Evolutionary conservation across 1,140 invertebrate species (phyloP).

Genomic region (Tigriopus japonicus): DNA sequence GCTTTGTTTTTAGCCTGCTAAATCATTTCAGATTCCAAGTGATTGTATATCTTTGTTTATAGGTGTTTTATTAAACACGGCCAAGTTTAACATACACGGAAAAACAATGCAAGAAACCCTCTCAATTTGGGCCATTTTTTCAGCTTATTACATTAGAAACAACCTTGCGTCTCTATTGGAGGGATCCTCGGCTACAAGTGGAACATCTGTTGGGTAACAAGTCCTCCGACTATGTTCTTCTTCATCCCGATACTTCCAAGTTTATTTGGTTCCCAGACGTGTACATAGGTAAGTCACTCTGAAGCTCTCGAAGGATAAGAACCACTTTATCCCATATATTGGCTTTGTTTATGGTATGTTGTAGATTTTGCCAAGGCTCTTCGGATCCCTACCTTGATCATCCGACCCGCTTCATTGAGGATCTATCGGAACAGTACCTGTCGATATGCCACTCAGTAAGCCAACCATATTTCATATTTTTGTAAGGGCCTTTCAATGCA

Average conservation of each 20-base stretch:
- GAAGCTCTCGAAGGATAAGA: background rate
- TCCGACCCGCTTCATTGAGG: slow-evolving; percentile 6
- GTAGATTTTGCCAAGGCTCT: slow-evolving; percentile 14
- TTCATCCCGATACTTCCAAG: slow-evolving; percentile 11
- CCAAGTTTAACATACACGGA: too few species aligned
- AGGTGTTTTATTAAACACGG: too few species aligned
- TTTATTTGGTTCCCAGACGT: slow-evolving; percentile 14
- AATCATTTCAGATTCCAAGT: too few species aligned
- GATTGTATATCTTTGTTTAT: too few species aligned
- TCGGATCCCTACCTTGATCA: slow-evolving; percentile 2
- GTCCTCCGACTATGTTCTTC: slow-evolving; percentile 5
- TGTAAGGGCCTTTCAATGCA: background rate
- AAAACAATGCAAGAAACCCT: too few species aligned
- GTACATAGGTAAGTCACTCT: slow-evolving; percentile 1
- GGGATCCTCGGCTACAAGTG: slow-evolving; percentile 1
- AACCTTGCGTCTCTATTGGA: slow-evolving; percentile 1
- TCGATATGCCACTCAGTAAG: slow-evolving; percentile 14
- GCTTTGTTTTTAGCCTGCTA: too few species aligned
- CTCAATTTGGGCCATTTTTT: background rate
- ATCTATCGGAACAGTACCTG: slow-evolving; percentile 14
- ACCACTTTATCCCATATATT: background rate
- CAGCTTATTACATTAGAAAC: slow-evolving; percentile 4
- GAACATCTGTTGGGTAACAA: slow-evolving; percentile 6
- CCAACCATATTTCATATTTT: background rate
- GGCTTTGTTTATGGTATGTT: background rate